Conservation (phyloP, 2,113 vertebrate genomes). For the Bungarus multicinctus region DNA sequence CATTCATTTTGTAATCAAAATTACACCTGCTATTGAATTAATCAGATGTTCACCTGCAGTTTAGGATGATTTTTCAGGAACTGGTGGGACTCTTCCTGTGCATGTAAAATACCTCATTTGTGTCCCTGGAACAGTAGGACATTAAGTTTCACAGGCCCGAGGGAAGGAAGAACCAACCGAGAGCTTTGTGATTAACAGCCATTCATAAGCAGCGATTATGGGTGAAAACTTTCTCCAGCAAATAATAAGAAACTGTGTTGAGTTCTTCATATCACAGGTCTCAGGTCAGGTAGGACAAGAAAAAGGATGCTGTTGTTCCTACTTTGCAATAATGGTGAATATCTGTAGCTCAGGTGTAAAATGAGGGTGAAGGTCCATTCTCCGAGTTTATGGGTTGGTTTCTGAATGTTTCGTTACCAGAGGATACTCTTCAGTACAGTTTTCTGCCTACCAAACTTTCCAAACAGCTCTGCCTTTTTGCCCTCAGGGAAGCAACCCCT, state of each 20-base stretch:
- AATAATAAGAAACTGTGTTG: neutral
- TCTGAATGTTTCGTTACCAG: too few relatives aligned
- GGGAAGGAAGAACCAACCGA: neutral
- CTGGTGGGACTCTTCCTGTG: neutral
- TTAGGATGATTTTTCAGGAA: slow-evolving; percentile 38
- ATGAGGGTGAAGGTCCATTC: too few relatives aligned
- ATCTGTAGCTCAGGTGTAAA: too few relatives aligned
- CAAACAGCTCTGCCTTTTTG: too few relatives aligned
- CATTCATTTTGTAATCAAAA: slow-evolving; percentile 47
- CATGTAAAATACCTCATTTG: slow-evolving; percentile 30
- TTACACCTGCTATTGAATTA: slow-evolving; percentile 46
- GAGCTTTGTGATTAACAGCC: neutral
- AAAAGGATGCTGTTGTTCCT: neutral
- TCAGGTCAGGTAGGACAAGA: neutral
- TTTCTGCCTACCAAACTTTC: too few relatives aligned
- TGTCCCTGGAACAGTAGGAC: neutral
- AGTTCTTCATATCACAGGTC: neutral
- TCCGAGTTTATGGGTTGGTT: too few relatives aligned
- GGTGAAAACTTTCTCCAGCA: neutral
- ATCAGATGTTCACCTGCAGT: slow-evolving; percentile 42
- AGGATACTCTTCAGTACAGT: too few relatives aligned
- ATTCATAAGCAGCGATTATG: neutral
- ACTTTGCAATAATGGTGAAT: too few relatives aligned
- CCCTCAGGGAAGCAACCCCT: neutral
- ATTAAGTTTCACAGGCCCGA: neutral